Percentiles rank a stretch among this genome's conserved stretches.
Conservation (phyloP, 2,113 vertebrate species). For the Prochilodus magdalenae region DNA sequence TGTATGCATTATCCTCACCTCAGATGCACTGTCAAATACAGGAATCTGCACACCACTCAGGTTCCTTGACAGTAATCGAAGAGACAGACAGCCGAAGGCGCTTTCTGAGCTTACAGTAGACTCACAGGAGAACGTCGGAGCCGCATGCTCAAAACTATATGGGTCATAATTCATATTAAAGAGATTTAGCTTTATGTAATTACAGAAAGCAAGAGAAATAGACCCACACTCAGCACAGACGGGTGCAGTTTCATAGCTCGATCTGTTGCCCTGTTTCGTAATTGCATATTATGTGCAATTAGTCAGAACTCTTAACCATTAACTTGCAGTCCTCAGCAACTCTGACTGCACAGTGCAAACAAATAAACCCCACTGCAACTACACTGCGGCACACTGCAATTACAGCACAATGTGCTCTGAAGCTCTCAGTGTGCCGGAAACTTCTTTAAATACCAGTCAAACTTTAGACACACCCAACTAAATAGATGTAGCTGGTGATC, state of each 20-base stretch:
- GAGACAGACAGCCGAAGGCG: slow-evolving; percentile 43
- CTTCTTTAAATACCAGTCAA: background rate
- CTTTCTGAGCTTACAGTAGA: slow-evolving; percentile 22
- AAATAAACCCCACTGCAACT: slow-evolving; percentile 15
- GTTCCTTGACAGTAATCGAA: slow-evolving; percentile 44
- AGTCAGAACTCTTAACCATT: slow-evolving; percentile 15
- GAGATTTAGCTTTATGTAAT: slow-evolving; percentile 47
- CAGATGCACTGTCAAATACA: background rate
- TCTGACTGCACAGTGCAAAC: background rate
- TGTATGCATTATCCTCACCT: slow-evolving; percentile 30
- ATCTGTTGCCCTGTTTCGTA: background rate
- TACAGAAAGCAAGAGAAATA: slow-evolving; percentile 29
- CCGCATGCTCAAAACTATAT: slow-evolving; percentile 39
- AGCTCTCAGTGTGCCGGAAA: background rate
- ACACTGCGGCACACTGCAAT: background rate
- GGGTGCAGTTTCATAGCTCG: slow-evolving; percentile 33
- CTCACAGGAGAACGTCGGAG: slow-evolving; percentile 26
- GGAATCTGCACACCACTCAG: background rate
- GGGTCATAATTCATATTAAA: slow-evolving; percentile 48
- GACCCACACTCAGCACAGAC: background rate
- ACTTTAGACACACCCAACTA: too few species aligned
- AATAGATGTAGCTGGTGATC: too few species aligned
- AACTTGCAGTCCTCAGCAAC: background rate
- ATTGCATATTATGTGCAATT: slow-evolving; percentile 25
- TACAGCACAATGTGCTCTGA: background rate